These are phyloP conservation scores for Charina bottae DNA, from an alignment of 2,113 vertebrate species.

Conservation along the genomic window DNA sequence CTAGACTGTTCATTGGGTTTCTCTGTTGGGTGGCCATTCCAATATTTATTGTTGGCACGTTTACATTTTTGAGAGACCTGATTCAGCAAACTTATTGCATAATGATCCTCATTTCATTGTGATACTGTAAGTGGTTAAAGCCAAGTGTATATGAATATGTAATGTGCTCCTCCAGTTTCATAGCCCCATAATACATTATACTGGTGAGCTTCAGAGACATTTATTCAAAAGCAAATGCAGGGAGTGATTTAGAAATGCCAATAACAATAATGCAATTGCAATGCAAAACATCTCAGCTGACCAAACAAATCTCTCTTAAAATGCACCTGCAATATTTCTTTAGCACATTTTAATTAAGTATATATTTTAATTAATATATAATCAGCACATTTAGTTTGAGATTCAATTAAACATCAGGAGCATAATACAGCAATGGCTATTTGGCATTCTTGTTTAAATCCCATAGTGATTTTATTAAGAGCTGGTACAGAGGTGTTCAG, in stretches of 20 bases:
- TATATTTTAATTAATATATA: constrained; percentile 35
- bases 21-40: constrained; percentile 41
- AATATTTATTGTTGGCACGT: constrained; percentile 49
- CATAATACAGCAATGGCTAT: constrained; percentile 48
- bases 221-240: constrained; percentile 69
- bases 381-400: constrained; percentile 64
- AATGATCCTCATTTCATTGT: constrained; percentile 61
- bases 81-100: constrained; percentile 58
- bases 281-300: constrained; percentile 66
- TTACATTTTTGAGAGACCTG: constrained; percentile 59
- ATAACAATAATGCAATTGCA: constrained; percentile 70
- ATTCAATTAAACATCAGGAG: constrained; percentile 65
- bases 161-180: constrained; percentile 65
- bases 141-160: constrained; percentile 63
- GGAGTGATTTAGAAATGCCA: constrained; percentile 71
- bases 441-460: constrained; percentile 37
- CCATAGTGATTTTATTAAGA: constrained; percentile 54
- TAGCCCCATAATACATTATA: constrained; percentile 63
- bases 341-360: constrained; percentile 69
- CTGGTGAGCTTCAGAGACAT: constrained; percentile 59
- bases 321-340: constrained; percentile 68
- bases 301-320: constrained; percentile 69
- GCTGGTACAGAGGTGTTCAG: constrained; percentile 32
- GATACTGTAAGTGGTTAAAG: constrained; percentile 62
- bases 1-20: constrained; percentile 37